Evolutionary conservation across 2,113 vertebrate species (phyloP), one percentile per base, ranked within the genome.

Genomic region (Barnardius zonarius): DNA sequence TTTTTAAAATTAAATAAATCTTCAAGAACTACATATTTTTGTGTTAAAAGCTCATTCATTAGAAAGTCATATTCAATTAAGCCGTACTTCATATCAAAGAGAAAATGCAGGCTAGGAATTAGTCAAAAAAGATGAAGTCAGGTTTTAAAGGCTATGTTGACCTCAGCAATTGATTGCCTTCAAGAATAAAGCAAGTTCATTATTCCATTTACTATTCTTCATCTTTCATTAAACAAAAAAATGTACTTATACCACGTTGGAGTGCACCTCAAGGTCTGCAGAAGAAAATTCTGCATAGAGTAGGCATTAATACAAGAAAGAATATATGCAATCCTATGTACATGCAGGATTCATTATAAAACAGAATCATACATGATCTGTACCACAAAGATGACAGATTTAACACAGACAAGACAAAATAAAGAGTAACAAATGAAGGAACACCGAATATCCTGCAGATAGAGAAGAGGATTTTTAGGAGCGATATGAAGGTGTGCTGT

Each of bases 1-100:
- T 61, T 93, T 83, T 84, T 72, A 86, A 93, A 94, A 92, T 66
- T 63, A 78, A 92, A 82, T 75, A 91, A 93, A 84, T 48, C 27
- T 57, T 91, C 51, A 68, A 78, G 80, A 83, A 84, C 27, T 68
- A 88, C 73, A 75, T 2, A 7, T 61, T 91, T 68, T 68, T 57
- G 52, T 57, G 52, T 63, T 88, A 79, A 91, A 84, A 95, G 77
- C 35, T 86, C 63, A 83, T 94, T 95, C 86, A 89, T 90, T 89
- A 91, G 55, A 55, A 81, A 95, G 70, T 67, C 69, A 78, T 77
- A 82, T 72, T 85, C 83, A 86, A 37, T 43, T 69, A 92, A 81
- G 46, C 20, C 63, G 24, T 55, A 72, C 77, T 84, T 91, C n/a
- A 41, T 2, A 86, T 55, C 35, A 82, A 74, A 49, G 52, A 80